Evolutionary conservation across 35 echinoderm and acorn worm species (phyloP), one percentile per base, ranked within the genome.

Genomic region (Heliocidaris tuberculata): DNA sequence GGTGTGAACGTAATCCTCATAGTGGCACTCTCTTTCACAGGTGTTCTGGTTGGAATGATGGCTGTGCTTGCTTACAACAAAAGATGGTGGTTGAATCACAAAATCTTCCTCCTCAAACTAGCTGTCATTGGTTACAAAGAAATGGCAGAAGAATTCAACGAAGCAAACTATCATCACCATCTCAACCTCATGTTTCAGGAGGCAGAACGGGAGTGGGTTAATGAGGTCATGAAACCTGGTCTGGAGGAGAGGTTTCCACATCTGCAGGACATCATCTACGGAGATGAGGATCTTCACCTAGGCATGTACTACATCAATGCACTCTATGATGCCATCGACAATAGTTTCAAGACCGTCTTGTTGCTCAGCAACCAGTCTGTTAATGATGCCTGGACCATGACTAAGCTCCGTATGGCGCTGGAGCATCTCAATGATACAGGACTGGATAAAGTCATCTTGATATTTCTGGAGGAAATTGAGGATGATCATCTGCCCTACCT

Each of bases 381-480:
- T 13, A 30, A 35, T 1, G 86, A 89, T 32, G 24, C 21, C 86
- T 89, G 86, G 86, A 24, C 31, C 31, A 89, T 89, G 86, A 89
- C 86, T 15, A 89, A 89, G 31, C 24, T 89, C 86, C 86, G 86
- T 30, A 89, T 89, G 24, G 21, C 86, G 13, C 86, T 89, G 86
- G 86, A 89, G 86, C 86, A 89, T 30, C 32, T 89, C 2, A 89
- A 89, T 6, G 86, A 89, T 0, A 89, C 86, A 13, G 31, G 31
- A 89, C 86, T 89, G 86, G 86, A 89, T 6, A 89, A 89, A 32
- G 31, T 89, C 86, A 27, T 89, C 86, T 30, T 89, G 24, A 32
- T 89, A 32, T 89, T 89, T 89, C 15, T 89, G 86, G 54, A 93
- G 92, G 92, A 52, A 16, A 93, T 42, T 42, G 35, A 42, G 35